Evolutionary conservation across 2,888 invertebrate genomes (phyloP), one percentile per base, ranked within the genome.

Genomic region (Quadriops clusia): DNA sequence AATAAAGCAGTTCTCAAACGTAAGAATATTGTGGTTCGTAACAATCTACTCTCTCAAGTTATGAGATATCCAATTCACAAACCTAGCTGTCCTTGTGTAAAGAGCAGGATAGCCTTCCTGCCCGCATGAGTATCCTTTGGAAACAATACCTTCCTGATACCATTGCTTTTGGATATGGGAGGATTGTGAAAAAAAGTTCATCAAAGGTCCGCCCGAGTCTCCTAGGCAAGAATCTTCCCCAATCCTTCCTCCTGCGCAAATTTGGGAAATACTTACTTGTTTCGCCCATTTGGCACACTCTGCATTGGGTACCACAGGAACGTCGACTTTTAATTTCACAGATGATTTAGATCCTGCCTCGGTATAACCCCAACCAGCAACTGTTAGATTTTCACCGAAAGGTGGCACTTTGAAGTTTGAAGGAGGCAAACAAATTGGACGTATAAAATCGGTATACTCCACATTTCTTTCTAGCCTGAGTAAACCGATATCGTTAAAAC

Each of bases 241-340:
- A 33, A 60, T 65, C 15, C 63, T 61, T 1, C 80, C 81, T 3
- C 81, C 81, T 5, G 79, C 80, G 45, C 80, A 80, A 1, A 80
- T 44, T 42, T 76, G 75, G 11, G 25, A 72, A 12, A 30, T 30
- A 13, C 1, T 20, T 7, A 33, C 6, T 15, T 2, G 2, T 7
- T 20, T 10, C 6, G 3, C 39, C 30, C 32, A 31, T 30, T 51
- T 50, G 1, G 53, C 47, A 45, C 80, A 81, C 6, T 68, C 57
- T 1, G 56, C 46, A 26, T 65, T 66, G 32, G 66, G 56, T 23
- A 66, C 72, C 12, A 72, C 56, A 0, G 73, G 74, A 10, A 81
- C 46, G 2, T 62, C 61, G 1, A 78, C 63, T 51, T 80, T 78
- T 36, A 75, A 51, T 44, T 79, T 79, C 1, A 76, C 63, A 3